Evolutionary conservation across 2,113 vertebrate species (phyloP).

Genomic region (Parus major): DNA sequence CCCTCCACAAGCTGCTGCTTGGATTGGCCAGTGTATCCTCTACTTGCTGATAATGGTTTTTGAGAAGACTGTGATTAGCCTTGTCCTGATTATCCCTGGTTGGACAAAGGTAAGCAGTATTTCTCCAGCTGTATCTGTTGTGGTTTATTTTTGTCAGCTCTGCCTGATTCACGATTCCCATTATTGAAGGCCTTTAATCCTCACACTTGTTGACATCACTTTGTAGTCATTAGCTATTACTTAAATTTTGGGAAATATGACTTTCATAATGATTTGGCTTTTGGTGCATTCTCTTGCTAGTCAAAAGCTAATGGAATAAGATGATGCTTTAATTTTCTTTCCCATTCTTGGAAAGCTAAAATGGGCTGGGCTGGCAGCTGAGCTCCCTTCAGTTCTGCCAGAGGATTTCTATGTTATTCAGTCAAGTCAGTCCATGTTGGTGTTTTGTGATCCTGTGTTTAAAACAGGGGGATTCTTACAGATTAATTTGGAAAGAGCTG

Average conservation of each 20-base stretch:
- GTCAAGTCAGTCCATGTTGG: background rate
- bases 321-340: background rate
- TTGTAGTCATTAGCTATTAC: background rate
- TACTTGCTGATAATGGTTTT: conserved; percentile 82
- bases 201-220: background rate
- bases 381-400: background rate
- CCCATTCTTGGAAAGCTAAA: background rate
- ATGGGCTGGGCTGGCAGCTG: background rate
- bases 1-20: conserved; percentile 74
- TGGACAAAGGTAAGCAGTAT: conserved; percentile 75
- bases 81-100: conserved; percentile 77
- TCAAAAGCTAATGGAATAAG: background rate
- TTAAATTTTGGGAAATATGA: background rate
- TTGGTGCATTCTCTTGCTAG: background rate
- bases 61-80: conserved; percentile 77
- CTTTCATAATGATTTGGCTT: background rate
- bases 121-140: background rate
- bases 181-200: background rate
- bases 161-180: background rate
- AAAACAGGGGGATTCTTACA: background rate
- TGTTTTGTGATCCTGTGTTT: background rate
- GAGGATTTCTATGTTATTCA: background rate
- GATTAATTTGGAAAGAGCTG: background rate
- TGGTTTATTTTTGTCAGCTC: background rate
- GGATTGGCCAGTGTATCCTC: conserved; percentile 75